Evolutionary conservation across 2,888 invertebrate species (phyloP), one percentile per base, ranked within the genome.

Genomic region (Eumacrocentrus americanus): DNA sequence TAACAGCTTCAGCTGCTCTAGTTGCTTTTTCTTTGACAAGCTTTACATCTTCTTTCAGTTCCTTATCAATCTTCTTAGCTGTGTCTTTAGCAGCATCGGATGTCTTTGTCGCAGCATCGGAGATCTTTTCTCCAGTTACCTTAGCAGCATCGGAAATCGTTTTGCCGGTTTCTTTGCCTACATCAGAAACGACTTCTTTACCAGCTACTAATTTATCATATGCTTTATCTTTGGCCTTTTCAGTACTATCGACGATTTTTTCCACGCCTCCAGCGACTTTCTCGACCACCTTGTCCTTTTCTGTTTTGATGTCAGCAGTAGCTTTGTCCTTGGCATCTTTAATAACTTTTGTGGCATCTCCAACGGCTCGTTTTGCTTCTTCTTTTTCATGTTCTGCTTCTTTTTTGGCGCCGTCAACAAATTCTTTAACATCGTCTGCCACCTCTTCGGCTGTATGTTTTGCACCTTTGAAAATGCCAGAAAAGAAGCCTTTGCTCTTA

Each of bases 391-490:
- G 50, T 1, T 65, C 60, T 12, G 60, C 51, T 11, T 72, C 67
- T 54, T 61, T 79, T 55, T 82, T 81, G 0, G 84, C 81, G 65
- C 85, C 72, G 65, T 83, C 83, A 5, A 84, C 75, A 0, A 84
- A 83, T 9, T 84, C 82, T 81, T 73, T 82, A 0, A 67, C 66
- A 1, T 72, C 73, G 0, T 69, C 67, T 0, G 65, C 48, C 4
- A 61, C 67, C n/a, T 73, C 72, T 25, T 67, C 67, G 4, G 67
- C 64, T 3, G 66, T 47, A 38, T 67, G 64, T 48, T 71, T 70
- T 0, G 60, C 63, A 7, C 68, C 67, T 22, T 69, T 69, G 37
- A 71, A 69, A 7, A 71, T 67, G 4, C 67, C 70, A 1, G 74
- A 70, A 1, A 72, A 62, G 23, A 69, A 70, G 2, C 71, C 69